Conservation (phyloP, 2,888 invertebrate genomes). For the Ectropis crepuscularia region DNA sequence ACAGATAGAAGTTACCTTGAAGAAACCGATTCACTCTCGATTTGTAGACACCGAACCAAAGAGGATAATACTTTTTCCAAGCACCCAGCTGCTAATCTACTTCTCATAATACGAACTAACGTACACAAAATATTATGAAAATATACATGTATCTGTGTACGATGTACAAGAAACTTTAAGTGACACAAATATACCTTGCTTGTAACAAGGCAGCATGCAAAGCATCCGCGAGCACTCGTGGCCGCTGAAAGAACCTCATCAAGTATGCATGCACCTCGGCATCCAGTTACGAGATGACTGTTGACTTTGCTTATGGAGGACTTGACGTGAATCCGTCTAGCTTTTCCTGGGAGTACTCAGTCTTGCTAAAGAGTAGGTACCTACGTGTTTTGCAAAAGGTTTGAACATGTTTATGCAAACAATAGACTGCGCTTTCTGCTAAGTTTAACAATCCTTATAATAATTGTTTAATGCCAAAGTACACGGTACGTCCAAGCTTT, state of each 20-base stretch:
- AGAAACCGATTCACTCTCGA: too few species aligned
- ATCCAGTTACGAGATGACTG: slow-evolving; percentile 74
- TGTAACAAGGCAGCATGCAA: slow-evolving; percentile 24
- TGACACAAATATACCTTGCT: slow-evolving; percentile 11
- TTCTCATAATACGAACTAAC: too few species aligned
- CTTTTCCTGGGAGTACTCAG: slow-evolving; percentile 9
- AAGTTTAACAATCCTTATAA: too few species aligned
- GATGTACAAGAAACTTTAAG: slow-evolving; percentile 10
- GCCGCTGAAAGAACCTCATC: slow-evolving; percentile 60
- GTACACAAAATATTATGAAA: neutral
- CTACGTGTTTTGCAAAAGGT: neutral
- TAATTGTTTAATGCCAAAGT: too few species aligned
- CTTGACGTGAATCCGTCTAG: slow-evolving; percentile 43
- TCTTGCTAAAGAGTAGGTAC: slow-evolving; percentile 10
- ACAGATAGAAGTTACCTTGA: too few species aligned
- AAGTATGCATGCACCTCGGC: slow-evolving; percentile 72
- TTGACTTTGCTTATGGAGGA: slow-evolving; percentile 63
- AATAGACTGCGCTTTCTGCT: too few species aligned
- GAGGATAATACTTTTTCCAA: too few species aligned
- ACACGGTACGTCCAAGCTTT: too few species aligned
- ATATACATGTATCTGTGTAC: too few species aligned
- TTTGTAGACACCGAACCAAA: too few species aligned
- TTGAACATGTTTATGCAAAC: neutral
- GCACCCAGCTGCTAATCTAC: too few species aligned
- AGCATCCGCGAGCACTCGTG: slow-evolving; percentile 33